Percentiles rank a stretch among this genome's conserved stretches.
Conservation (phyloP, 2,888 invertebrate species). For the Harpagoxenus sublaevis region DNA sequence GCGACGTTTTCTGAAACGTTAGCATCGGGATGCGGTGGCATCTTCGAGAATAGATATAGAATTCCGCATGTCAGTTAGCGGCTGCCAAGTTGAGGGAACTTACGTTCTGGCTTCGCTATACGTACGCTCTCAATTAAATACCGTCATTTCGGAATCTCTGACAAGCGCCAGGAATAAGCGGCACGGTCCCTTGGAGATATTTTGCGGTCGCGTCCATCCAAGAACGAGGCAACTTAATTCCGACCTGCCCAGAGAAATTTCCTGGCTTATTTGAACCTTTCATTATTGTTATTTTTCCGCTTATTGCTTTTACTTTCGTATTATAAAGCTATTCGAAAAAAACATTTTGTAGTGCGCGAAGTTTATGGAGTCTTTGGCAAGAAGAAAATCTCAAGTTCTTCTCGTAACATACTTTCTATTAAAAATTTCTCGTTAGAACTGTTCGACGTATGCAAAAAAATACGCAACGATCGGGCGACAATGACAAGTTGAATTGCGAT, state of each 20-base stretch:
- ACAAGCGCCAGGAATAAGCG: slow-evolving; percentile 40
- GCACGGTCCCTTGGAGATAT: slow-evolving; percentile 20
- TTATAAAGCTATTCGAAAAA: neutral
- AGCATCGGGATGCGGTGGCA: neutral
- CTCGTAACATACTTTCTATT: neutral
- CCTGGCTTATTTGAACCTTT: neutral
- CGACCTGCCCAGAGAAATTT: neutral
- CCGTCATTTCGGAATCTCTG: slow-evolving; percentile 45
- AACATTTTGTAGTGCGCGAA: neutral
- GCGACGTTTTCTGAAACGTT: slow-evolving; percentile 29
- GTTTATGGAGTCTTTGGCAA: neutral
- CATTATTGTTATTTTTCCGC: neutral
- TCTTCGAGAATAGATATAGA: slow-evolving; percentile 73
- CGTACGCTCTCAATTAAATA: slow-evolving; percentile 48
- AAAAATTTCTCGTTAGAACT: neutral
- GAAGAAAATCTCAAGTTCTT: neutral
- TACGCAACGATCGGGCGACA: neutral
- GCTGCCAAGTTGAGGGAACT: slow-evolving; percentile 66
- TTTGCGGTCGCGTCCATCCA: neutral
- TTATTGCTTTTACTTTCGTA: neutral
- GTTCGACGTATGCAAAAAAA: neutral
- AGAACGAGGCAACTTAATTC: slow-evolving; percentile 17
- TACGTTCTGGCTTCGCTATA: slow-evolving; percentile 33
- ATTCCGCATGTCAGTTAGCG: slow-evolving; percentile 69
- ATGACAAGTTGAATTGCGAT: slow-evolving; percentile 6